These are phyloP conservation scores for Trichonephila clavata DNA, from an alignment of 1,140 invertebrate species.

Conservation along the genomic window DNA sequence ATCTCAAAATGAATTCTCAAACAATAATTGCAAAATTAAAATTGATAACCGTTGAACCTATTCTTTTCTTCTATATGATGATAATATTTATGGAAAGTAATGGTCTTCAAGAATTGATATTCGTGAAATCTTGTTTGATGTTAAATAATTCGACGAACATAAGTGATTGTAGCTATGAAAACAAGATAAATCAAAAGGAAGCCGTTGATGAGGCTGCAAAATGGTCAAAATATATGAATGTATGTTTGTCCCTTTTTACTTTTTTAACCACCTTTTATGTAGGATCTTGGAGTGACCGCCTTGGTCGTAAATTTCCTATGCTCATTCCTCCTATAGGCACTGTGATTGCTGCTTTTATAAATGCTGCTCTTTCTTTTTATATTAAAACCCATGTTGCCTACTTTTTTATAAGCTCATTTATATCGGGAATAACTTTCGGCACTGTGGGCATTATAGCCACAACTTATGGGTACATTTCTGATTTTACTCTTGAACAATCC, in stretches of 20 bases:
- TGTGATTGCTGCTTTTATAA: constrained; percentile 87
- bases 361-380: constrained; percentile 87
- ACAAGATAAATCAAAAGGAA: constrained; percentile 64
- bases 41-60: constrained; percentile 82
- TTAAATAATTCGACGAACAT: constrained; percentile 76
- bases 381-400: constrained; percentile 79
- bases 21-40: neutral
- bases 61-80: constrained; percentile 83
- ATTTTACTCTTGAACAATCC: constrained; percentile 90
- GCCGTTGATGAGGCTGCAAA: neutral
- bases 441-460: constrained; percentile 95
- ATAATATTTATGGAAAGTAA: constrained; percentile 81
- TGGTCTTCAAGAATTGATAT: constrained; percentile 82
- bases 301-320: constrained; percentile 91
- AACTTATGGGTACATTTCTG: constrained; percentile 93
- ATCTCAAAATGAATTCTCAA: neutral
- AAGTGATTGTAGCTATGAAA: constrained; percentile 79
- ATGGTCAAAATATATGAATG: constrained; percentile 78
- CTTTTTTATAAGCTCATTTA: constrained; percentile 80
- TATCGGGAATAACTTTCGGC: constrained; percentile 87
- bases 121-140: constrained; percentile 81
- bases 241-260: constrained; percentile 81
- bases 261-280: constrained; percentile 81
- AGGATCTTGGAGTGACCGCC: constrained; percentile 87
- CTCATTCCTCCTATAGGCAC: constrained; percentile 90